phyloP scores from a whole-genome alignment of 2,113 vertebrate genomes.

The Laterallus jamaicensis region DNA sequence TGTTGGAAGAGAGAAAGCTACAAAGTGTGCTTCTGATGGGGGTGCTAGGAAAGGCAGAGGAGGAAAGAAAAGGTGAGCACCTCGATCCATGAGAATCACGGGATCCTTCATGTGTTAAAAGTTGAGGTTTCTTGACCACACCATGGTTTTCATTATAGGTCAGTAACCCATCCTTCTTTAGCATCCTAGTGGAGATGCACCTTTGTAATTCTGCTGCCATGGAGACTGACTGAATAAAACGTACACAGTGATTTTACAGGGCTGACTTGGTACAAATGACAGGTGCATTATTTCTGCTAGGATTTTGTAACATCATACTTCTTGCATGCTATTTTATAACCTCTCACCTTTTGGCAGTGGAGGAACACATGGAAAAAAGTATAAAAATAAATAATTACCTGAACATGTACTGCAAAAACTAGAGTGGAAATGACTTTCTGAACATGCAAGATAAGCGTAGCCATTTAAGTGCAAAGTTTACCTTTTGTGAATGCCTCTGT shows the following conservation, averaged over 20 bases:
- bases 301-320: slow-evolving; percentile 17
- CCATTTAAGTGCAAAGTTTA: neutral
- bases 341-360: neutral
- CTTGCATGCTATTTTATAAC: neutral
- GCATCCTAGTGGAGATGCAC: neutral
- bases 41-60: neutral
- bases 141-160: neutral
- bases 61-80: neutral
- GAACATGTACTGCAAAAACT: neutral
- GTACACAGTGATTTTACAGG: neutral
- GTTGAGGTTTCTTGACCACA: neutral
- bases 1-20: neutral
- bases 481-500: neutral
- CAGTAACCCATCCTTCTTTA: neutral
- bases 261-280: neutral
- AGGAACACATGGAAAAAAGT: neutral
- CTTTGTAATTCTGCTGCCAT: neutral
- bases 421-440: neutral
- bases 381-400: neutral
- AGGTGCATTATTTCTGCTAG: neutral
- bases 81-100: neutral
- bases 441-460: neutral
- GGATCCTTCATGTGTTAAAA: neutral
- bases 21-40: neutral
- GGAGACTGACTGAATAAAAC: neutral